Conservation (phyloP, 2,888 invertebrate species). For the Mesorhabditis belari region DNA sequence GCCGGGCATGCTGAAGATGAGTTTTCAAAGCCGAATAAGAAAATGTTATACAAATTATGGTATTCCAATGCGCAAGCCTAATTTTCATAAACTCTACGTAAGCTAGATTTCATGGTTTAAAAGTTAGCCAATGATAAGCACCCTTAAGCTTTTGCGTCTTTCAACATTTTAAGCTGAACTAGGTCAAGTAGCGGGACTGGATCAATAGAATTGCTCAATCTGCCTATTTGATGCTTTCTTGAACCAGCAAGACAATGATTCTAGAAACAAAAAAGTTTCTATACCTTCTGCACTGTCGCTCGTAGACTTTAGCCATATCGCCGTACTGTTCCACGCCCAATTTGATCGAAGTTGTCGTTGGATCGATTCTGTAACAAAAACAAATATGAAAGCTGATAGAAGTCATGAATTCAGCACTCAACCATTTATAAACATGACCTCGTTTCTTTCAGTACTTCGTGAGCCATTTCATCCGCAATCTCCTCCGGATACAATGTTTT, state of each 20-base stretch:
- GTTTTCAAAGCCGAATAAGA: not conserved
- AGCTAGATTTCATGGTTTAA: not conserved
- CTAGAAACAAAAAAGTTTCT: not conserved
- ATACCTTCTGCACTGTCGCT: slow-evolving; percentile 41
- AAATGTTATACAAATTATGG: not conserved
- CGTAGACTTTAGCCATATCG: slow-evolving; percentile 43
- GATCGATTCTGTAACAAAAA: slow-evolving; percentile 25
- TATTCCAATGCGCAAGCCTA: not conserved
- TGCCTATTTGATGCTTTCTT: too few relatives aligned
- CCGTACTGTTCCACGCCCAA: slow-evolving; percentile 48
- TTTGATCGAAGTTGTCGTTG: slow-evolving; percentile 26
- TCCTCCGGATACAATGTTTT: slow-evolving; percentile 47
- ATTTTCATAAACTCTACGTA: too few relatives aligned
- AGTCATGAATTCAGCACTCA: too few relatives aligned
- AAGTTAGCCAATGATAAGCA: not conserved
- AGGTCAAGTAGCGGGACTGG: too few relatives aligned
- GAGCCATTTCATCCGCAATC: slow-evolving; percentile 35
- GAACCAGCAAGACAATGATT: too few relatives aligned
- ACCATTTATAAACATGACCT: not conserved
- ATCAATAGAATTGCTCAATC: too few relatives aligned
- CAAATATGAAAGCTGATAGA: too few relatives aligned
- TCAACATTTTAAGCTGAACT: too few relatives aligned
- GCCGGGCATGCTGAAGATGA: slow-evolving; percentile 41
- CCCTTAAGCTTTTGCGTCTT: not conserved
- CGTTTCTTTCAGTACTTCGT: slow-evolving; percentile 30